Evolutionary conservation across 2,797 vertebrate genomes (phyloP), one percentile per base, ranked within the genome.

Genomic region (Sebastes paucispinis): DNA sequence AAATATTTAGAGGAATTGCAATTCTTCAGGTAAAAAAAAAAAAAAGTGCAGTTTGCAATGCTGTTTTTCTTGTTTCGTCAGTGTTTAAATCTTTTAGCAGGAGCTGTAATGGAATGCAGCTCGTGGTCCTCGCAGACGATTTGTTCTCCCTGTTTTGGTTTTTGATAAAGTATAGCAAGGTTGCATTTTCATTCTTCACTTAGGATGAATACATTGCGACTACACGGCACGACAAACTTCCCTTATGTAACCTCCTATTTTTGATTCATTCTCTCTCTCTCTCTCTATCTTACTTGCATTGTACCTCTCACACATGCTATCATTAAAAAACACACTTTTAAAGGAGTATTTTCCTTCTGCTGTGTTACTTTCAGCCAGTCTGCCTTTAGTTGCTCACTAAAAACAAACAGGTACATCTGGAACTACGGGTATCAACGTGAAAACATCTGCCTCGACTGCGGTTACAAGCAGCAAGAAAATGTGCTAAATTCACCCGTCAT

Each of bases 1-100:
- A 27, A 87, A 66, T 78, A 79, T 80, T 91, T 77, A 84, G 83
- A 81, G 74, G 29, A 81, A 88, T 67, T 60, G 43, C 66, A 70
- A 16, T 59, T 87, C 27, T 80, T 75, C 7, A 62, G 50, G 66
- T 72, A 36, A 68, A 79, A 55, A 67, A 43, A 55, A 25, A 55
- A 36, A 43, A 39, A 39, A 39, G 6, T 67, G 20, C 29, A 20
- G 34, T 50, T 55, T 78, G 58, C 69, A 32, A 27, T 52, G 55
- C 52, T 59, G 59, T 73, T 66, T 52, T 20, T 73, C 69, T 72
- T 50, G 54, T 82, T 82, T 71, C 68, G 27, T 69, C 43, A 20
- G n/a, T 60, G 62, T 79, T 87, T 73, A 66, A 75, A 80, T 74
- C 14, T 75, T 80, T 75, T n/a, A 69, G 36, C 32, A 52, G 43